Percentiles rank a stretch among this genome's conserved stretches.
phyloP scores from a whole-genome alignment of 1,140 invertebrate genomes.

The Chymomyza costata region DNA sequence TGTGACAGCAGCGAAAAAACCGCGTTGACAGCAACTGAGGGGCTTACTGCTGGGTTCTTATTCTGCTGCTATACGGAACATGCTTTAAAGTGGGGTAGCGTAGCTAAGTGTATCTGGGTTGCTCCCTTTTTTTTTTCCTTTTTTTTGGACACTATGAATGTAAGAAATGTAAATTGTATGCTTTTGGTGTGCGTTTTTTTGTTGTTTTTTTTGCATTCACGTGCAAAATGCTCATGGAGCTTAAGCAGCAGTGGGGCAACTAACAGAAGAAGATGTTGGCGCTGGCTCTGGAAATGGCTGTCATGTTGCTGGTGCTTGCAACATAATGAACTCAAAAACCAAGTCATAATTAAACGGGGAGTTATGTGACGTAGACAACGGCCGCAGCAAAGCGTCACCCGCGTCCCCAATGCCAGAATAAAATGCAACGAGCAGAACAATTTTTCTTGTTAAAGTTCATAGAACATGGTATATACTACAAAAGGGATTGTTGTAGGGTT shows the following conservation, averaged over 20 bases:
- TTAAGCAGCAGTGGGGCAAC: not conserved
- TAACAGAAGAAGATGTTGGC: conserved; percentile 2
- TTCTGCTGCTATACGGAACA: too few species aligned
- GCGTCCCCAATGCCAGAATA: conserved; percentile 1
- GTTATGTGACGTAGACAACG: conserved; percentile 59
- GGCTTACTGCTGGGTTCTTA: conserved; percentile 17
- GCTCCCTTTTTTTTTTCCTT: too few species aligned
- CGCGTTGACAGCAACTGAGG: conserved; percentile 59
- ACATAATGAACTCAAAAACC: conserved; percentile 65
- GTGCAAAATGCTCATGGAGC: conserved; percentile 65
- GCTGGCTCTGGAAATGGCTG: not conserved
- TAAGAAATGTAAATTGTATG: conserved; percentile 70
- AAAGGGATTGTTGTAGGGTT: too few species aligned
- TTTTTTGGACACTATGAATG: conserved; percentile 42
- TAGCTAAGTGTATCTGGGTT: too few species aligned
- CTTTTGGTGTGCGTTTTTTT: conserved; percentile 48
- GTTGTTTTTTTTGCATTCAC: conserved; percentile 44
- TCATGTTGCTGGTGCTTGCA: conserved; percentile 34
- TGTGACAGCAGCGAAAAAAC: conserved; percentile 68
- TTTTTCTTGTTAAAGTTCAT: conserved; percentile 37
- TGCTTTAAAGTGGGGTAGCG: too few species aligned
- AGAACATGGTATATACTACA: too few species aligned
- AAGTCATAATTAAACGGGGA: conserved; percentile 70
- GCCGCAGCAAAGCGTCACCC: conserved; percentile 20
- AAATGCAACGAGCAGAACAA: conserved; percentile 24